A percentile compares a stretch with the other conserved stretches of the same genome.
These are phyloP conservation scores for Xiphophorus birchmanni DNA, from an alignment of 2,797 vertebrate genomes.

Conservation along the genomic window DNA sequence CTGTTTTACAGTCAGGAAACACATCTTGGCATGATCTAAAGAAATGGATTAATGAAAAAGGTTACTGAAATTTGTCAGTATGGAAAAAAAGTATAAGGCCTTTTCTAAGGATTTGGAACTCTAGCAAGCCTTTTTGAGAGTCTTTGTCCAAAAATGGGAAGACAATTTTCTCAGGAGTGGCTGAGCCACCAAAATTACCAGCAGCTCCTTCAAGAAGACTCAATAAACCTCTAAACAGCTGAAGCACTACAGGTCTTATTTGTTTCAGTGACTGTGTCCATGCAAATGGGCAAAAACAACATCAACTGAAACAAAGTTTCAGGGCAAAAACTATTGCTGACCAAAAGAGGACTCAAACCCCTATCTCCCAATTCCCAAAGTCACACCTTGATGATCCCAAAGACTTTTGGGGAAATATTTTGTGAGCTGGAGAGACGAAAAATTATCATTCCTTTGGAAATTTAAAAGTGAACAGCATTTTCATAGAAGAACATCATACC, in stretches of 20 bases:
- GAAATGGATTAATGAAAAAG: neutral
- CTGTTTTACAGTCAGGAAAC: neutral
- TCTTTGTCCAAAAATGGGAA: neutral
- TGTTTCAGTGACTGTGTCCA: neutral
- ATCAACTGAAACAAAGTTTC: neutral
- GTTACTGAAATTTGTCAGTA: neutral
- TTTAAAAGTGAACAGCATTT: neutral
- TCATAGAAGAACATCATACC: neutral
- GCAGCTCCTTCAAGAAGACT: neutral
- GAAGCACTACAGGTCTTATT: neutral
- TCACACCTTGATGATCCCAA: neutral
- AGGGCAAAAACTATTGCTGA: neutral
- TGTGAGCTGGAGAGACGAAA: neutral
- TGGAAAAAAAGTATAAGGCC: neutral
- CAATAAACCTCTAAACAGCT: neutral
- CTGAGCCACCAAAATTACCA: neutral
- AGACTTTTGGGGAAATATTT: neutral
- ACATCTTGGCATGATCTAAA: neutral
- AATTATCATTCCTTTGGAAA: neutral
- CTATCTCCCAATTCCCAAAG: neutral
- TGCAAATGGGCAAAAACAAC: neutral
- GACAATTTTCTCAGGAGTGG: neutral
- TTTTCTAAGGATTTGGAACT: neutral
- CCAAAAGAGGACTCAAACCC: neutral
- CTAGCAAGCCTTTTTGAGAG: neutral